Evolutionary conservation across 2,888 invertebrate species (phyloP).

Genomic region (Cosmorhoe ocellata): DNA sequence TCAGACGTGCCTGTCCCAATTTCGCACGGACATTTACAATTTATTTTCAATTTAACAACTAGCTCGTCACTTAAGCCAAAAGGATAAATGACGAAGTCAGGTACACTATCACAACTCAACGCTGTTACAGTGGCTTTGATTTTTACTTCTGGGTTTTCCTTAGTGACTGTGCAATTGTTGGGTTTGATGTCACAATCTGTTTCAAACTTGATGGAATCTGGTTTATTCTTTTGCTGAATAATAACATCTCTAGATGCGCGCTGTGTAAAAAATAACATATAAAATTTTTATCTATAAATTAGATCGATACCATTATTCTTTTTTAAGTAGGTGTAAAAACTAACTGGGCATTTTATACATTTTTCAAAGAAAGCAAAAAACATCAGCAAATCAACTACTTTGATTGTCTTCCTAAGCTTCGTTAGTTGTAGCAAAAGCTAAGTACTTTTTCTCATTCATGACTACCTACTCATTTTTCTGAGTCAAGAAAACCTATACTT

Average conservation of each 20-base stretch:
- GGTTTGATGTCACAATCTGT: conserved; percentile 7
- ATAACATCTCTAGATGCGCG: conserved; percentile 11
- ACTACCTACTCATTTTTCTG: too few relatives aligned
- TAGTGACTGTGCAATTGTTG: conserved; percentile 1
- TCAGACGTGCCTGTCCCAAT: conserved; percentile 48
- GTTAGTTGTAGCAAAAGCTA: too few relatives aligned
- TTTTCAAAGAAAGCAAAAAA: too few relatives aligned
- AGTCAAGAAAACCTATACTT: conserved; percentile 38
- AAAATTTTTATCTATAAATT: not conserved
- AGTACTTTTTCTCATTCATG: too few relatives aligned
- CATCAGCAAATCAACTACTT: too few relatives aligned
- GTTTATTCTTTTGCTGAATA: not conserved
- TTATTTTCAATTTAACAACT: conserved; percentile 84
- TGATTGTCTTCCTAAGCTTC: too few relatives aligned
- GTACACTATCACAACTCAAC: conserved; percentile 41
- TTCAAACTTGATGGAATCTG: conserved; percentile 3
- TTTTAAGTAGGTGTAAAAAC: too few relatives aligned
- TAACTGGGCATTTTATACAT: too few relatives aligned
- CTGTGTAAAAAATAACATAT: conserved; percentile 10
- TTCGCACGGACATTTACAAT: conserved; percentile 90
- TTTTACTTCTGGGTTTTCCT: conserved; percentile 27
- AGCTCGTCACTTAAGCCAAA: conserved; percentile 86
- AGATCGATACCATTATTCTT: too few relatives aligned
- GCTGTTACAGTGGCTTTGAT: conserved; percentile 48
- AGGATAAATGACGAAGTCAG: conserved; percentile 59